These are phyloP conservation scores for Odobenus rosmarus DNA, from an alignment of 2,113 vertebrate genomes.

Conservation along the genomic window DNA sequence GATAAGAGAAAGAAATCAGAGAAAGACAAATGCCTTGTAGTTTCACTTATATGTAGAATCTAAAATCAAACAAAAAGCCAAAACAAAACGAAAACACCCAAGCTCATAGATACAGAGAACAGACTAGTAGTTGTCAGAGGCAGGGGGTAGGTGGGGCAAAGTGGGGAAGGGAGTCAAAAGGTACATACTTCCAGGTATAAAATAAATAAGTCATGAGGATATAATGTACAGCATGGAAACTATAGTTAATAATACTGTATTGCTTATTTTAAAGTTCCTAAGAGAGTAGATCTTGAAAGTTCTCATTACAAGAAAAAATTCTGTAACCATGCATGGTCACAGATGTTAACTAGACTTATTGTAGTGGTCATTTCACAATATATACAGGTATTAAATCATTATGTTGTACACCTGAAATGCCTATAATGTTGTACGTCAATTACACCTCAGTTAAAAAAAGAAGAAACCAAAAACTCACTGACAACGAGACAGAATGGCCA, in stretches of 20 bases:
- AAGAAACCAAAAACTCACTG: neutral
- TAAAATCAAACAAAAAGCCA: neutral
- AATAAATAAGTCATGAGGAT: neutral
- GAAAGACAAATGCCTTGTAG: neutral
- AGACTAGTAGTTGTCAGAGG: neutral
- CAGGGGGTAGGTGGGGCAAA: neutral
- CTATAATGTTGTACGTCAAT: neutral
- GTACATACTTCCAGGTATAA: neutral
- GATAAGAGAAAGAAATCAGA: neutral
- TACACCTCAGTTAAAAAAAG: neutral
- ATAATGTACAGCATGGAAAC: neutral
- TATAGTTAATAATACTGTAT: neutral
- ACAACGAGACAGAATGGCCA: neutral
- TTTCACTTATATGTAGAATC: neutral
- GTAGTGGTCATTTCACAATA: neutral
- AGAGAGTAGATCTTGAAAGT: neutral
- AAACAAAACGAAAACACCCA: neutral
- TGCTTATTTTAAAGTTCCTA: neutral
- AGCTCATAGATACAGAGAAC: neutral
- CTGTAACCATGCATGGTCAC: neutral
- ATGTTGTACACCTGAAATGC: neutral
- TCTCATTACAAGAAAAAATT: neutral
- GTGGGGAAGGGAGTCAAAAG: neutral
- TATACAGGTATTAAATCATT: neutral
- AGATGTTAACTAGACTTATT: neutral